Conservation (phyloP, 1,140 invertebrate species). For the Sesamia nonagrioides region DNA sequence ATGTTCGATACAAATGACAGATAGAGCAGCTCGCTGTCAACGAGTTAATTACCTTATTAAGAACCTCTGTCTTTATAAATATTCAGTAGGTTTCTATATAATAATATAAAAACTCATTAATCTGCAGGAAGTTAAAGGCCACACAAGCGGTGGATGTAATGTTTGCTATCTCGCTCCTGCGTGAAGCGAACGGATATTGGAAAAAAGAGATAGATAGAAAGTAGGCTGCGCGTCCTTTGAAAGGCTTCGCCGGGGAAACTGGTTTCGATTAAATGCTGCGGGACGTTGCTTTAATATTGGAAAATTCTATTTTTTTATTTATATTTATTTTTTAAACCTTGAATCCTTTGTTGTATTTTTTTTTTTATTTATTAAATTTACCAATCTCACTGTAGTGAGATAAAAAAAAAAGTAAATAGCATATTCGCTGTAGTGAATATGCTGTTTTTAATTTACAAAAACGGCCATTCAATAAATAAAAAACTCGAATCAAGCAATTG, state of each 20-base stretch:
- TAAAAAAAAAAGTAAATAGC: too few relatives aligned
- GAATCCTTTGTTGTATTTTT: not conserved
- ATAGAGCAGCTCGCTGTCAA: constrained; percentile 39
- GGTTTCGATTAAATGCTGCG: constrained; percentile 79
- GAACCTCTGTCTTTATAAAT: constrained; percentile 46
- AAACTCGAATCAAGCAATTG: not conserved
- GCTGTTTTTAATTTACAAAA: not conserved
- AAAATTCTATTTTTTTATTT: constrained; percentile 41
- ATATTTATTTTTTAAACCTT: constrained; percentile 14
- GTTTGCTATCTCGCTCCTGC: constrained; percentile 63
- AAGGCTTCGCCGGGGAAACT: constrained; percentile 79
- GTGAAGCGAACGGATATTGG: constrained; percentile 46
- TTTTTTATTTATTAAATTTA: not conserved
- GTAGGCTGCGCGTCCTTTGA: constrained; percentile 72
- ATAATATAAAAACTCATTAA: constrained; percentile 59
- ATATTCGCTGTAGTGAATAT: too few relatives aligned
- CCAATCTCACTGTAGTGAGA: too few relatives aligned
- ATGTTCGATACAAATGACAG: constrained; percentile 45
- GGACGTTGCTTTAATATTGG: constrained; percentile 62
- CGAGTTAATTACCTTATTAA: constrained; percentile 54
- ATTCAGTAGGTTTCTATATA: constrained; percentile 49
- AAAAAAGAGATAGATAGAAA: constrained; percentile 74
- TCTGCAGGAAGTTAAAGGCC: constrained; percentile 54
- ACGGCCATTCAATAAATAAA: not conserved
- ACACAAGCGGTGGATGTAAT: constrained; percentile 55